Evolutionary conservation across 2,888 invertebrate genomes (phyloP).

Genomic region (Drosophila fungiperda): DNA sequence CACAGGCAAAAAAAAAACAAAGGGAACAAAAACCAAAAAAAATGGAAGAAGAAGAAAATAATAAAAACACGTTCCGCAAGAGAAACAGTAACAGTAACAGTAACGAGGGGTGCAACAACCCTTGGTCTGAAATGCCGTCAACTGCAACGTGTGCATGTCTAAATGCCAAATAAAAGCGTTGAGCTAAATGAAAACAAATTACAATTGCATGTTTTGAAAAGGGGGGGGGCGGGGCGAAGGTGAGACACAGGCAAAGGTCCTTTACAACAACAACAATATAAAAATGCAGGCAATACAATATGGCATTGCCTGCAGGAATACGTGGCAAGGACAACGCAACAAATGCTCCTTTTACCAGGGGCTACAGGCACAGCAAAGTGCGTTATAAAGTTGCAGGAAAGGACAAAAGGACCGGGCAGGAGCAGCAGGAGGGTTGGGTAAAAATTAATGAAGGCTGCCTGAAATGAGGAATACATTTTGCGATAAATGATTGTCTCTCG

Average conservation of each 20-base stretch:
- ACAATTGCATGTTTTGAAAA: slow-evolving; percentile 71
- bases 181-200: slow-evolving; percentile 81
- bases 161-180: slow-evolving; percentile 77
- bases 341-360: slow-evolving; percentile 9
- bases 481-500: slow-evolving; percentile 56
- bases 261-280: background rate
- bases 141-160: slow-evolving; percentile 72
- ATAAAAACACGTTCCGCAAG: slow-evolving; percentile 39
- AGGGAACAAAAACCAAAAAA: background rate
- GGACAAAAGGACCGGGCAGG: background rate
- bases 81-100: slow-evolving; percentile 38
- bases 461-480: slow-evolving; percentile 51
- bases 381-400: slow-evolving; percentile 8
- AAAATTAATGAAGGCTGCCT: slow-evolving; percentile 66
- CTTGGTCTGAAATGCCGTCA: slow-evolving; percentile 42
- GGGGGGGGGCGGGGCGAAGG: slow-evolving; percentile 29
- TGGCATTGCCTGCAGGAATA: slow-evolving; percentile 46
- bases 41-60: background rate
- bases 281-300: slow-evolving; percentile 53
- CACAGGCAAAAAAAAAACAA: slow-evolving; percentile 5
- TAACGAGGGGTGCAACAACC: slow-evolving; percentile 58
- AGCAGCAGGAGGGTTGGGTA: background rate
- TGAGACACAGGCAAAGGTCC: background rate
- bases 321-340: slow-evolving; percentile 13
- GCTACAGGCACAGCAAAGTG: background rate